Percentiles rank a stretch among this genome's conserved stretches.
Evolutionary conservation across 2,888 invertebrate genomes (phyloP).

Genomic region (Neoitamus cyanurus): DNA sequence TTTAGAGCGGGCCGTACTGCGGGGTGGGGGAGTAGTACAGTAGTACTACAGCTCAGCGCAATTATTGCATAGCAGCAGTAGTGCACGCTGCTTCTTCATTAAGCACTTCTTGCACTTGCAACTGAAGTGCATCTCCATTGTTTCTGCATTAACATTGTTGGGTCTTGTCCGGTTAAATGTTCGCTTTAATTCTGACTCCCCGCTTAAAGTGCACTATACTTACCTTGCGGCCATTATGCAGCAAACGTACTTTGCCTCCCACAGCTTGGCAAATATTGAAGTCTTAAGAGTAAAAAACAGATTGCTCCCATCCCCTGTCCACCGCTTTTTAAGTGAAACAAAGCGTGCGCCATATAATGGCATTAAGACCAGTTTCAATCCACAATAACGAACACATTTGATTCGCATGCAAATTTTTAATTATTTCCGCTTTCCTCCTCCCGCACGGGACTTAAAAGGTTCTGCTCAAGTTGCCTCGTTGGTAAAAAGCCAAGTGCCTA

Average conservation of each 20-base stretch:
- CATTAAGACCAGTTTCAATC: background rate
- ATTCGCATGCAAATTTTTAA: background rate
- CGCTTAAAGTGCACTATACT: background rate
- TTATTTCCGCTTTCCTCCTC: background rate
- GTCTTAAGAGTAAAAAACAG: background rate
- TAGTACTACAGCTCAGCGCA: background rate
- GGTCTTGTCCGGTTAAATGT: background rate
- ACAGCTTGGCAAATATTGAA: background rate
- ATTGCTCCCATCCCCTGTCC: background rate
- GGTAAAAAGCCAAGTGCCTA: background rate
- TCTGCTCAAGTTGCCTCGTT: background rate
- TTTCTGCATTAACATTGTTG: background rate
- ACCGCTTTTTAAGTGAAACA: background rate
- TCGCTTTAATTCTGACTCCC: background rate
- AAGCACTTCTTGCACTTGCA: slow-evolving; percentile 20
- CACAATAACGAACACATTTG: background rate
- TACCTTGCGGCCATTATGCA: no score
- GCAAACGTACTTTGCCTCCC: background rate
- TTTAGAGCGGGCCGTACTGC: background rate
- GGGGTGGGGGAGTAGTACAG: background rate
- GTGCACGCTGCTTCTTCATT: slow-evolving; percentile 25
- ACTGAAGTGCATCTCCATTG: slow-evolving; percentile 12
- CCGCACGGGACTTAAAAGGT: background rate
- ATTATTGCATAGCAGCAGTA: slow-evolving; percentile 26
- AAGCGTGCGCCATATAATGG: background rate